Evolutionary conservation across 2,888 invertebrate genomes (phyloP), one percentile per base, ranked within the genome.

Genomic region (Drosophila borealis): DNA sequence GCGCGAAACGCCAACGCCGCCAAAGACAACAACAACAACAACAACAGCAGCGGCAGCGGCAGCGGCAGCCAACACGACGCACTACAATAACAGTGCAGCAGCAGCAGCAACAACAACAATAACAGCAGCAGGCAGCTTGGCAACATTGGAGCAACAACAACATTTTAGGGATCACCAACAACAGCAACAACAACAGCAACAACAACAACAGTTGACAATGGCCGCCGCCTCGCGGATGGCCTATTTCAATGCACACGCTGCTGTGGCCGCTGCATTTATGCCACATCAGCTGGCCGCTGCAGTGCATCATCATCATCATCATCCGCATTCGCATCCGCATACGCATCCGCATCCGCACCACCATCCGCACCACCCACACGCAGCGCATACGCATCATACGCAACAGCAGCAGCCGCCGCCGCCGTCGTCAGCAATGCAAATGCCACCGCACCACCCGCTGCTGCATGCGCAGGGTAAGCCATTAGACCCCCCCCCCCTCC

Each of bases 171-270:
- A 89, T 33, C 76, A 55, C 61, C 81, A 49, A 61, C 88, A 71
- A 34, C 87, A 75, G 5, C 21, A 21, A n/a, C 84, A 84, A 45
- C 88, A 63, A 57, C 80, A 70, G 42, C 78, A 51, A 64, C 88
- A 63, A 71, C 92, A 92, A 72, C 91, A 92, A 74, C 92, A 92
- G 78, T 86, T 92, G 89, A 92, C 92, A 66, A 92, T 92, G 92
- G 92, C 92, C 53, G 93, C 92, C 41, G 95, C 95, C 57, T 96
- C 96, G 87, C 93, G 97, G 44, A 97, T 97, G 95, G 97, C 97
- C 64, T 97, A 97, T 92, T 96, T 97, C 92, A 97, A 97, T 93
- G 97, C 97, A 54, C 97, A 97, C 91, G 97, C 97, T 44, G 97
- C 97, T n/a, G 97, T 97, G 49, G 97, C 97, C 9, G 97, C 97